These are phyloP conservation scores for Nasonia vitripennis DNA, from an alignment of 1,140 invertebrate species.

Conservation along the genomic window DNA sequence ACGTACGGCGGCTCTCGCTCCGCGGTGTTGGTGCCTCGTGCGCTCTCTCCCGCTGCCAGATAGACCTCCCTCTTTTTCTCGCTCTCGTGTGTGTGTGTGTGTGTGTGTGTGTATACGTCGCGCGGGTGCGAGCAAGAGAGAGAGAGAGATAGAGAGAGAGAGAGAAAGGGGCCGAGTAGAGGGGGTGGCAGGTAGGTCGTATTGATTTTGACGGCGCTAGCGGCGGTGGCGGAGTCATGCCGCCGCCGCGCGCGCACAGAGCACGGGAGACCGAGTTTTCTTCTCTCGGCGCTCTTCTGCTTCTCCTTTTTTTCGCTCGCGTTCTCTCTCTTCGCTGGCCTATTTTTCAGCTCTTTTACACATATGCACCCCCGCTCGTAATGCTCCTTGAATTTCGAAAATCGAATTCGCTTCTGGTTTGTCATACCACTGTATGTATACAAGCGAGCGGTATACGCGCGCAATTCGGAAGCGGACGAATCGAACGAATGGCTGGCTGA, in stretches of 20 bases:
- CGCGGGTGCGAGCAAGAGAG: neutral
- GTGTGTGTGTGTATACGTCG: neutral
- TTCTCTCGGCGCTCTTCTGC: neutral
- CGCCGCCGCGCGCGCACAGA: slow-evolving; percentile 1
- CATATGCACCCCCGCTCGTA: neutral
- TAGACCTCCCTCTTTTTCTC: neutral
- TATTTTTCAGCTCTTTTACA: neutral
- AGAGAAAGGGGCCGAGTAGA: neutral
- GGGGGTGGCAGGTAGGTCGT: slow-evolving; percentile 55
- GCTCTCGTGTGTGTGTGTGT: no score
- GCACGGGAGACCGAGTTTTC: neutral
- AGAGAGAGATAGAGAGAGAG: slow-evolving; percentile 5
- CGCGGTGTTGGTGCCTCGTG: neutral
- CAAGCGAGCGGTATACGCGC: neutral
- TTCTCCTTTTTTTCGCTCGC: slow-evolving; percentile 5
- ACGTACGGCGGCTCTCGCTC: neutral
- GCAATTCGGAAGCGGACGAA: slow-evolving; percentile 44
- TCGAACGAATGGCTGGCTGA: slow-evolving; percentile 16
- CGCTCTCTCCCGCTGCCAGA: neutral
- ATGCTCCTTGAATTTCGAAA: neutral
- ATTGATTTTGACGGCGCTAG: slow-evolving; percentile 59
- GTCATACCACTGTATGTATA: no score
- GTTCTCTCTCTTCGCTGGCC: neutral
- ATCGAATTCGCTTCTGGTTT: no score
- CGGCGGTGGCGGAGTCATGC: slow-evolving; percentile 17